phyloP scores from a whole-genome alignment of 2,888 invertebrate genomes.

The Oscheius sp. region DNA sequence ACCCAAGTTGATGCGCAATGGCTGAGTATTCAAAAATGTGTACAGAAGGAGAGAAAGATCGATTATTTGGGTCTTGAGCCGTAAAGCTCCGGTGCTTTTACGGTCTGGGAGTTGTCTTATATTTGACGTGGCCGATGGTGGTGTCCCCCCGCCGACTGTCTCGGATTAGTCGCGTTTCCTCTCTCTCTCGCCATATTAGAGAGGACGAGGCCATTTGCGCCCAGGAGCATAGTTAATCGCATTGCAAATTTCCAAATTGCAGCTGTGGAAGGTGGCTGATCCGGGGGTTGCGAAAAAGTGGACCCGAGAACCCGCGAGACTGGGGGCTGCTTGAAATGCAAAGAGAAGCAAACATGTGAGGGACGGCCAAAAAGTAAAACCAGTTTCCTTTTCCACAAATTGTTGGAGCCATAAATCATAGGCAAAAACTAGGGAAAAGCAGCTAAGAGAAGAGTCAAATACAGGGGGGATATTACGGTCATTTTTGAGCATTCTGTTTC shows the following conservation, averaged over 20 bases:
- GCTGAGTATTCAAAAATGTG: background rate
- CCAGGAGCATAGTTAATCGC: slow-evolving; percentile 14
- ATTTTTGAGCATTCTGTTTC: too few relatives aligned
- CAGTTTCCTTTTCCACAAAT: background rate
- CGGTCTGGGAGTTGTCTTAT: slow-evolving; percentile 3
- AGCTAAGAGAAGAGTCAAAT: too few relatives aligned
- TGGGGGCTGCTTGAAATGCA: background rate
- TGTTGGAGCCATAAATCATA: background rate
- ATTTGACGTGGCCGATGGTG: slow-evolving; percentile 18
- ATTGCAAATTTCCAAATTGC: too few relatives aligned
- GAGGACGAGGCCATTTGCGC: slow-evolving; percentile 9
- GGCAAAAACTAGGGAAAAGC: background rate
- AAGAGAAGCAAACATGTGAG: background rate
- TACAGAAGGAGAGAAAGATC: background rate
- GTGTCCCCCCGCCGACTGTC: slow-evolving; percentile 23
- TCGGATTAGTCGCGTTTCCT: slow-evolving; percentile 21
- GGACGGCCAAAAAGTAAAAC: background rate
- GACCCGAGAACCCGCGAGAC: background rate
- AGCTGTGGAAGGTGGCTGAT: too few relatives aligned
- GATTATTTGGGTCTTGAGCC: background rate
- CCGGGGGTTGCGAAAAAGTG: background rate
- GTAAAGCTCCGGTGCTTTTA: background rate
- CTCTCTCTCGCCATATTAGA: background rate
- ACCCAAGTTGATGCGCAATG: too few relatives aligned
- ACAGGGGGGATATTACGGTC: too few relatives aligned